Percentiles rank a stretch among this genome's conserved stretches.
Evolutionary conservation across 2,888 invertebrate genomes (phyloP).

Genomic region (Julus scanicus): DNA sequence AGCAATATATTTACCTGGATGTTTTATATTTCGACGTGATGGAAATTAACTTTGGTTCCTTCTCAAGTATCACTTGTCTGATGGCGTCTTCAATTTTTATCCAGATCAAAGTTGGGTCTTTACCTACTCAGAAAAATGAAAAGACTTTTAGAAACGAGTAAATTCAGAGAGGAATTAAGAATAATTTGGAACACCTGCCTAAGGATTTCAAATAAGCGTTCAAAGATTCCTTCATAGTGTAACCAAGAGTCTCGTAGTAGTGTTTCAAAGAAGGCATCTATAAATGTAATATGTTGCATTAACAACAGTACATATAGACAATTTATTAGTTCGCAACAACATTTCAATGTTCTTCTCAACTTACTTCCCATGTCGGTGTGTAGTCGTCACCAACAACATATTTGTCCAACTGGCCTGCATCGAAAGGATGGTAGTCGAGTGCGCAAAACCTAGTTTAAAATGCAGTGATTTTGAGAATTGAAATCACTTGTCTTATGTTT

Average conservation of each 20-base stretch:
- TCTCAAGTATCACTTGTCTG: slow-evolving; percentile 72
- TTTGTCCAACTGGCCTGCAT: slow-evolving; percentile 80
- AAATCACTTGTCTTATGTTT: not conserved
- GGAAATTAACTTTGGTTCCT: slow-evolving; percentile 77
- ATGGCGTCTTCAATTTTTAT: slow-evolving; percentile 82
- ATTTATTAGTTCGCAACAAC: slow-evolving; percentile 60
- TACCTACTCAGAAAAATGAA: slow-evolving; percentile 68
- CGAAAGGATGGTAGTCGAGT: slow-evolving; percentile 89
- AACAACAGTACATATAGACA: slow-evolving; percentile 63
- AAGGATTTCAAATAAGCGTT: slow-evolving; percentile 73
- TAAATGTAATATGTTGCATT: not conserved
- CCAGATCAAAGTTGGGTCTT: slow-evolving; percentile 82
- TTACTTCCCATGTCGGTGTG: slow-evolving; percentile 90
- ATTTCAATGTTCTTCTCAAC: slow-evolving; percentile 65
- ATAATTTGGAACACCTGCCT: slow-evolving; percentile 57
- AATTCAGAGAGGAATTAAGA: too few species aligned
- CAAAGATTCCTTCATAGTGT: slow-evolving; percentile 87
- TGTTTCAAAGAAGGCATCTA: slow-evolving; percentile 67
- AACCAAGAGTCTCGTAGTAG: slow-evolving; percentile 69
- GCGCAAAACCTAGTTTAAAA: slow-evolving; percentile 80
- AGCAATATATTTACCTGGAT: slow-evolving; percentile 66
- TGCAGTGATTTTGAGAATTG: not conserved
- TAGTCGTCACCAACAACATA: slow-evolving; percentile 97
- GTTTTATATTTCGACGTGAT: slow-evolving; percentile 65
- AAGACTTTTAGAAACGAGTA: not conserved